Base-by-base conservation (phyloP, 1,140 invertebrate genomes). In the Acromyrmex echinatior region DNA sequence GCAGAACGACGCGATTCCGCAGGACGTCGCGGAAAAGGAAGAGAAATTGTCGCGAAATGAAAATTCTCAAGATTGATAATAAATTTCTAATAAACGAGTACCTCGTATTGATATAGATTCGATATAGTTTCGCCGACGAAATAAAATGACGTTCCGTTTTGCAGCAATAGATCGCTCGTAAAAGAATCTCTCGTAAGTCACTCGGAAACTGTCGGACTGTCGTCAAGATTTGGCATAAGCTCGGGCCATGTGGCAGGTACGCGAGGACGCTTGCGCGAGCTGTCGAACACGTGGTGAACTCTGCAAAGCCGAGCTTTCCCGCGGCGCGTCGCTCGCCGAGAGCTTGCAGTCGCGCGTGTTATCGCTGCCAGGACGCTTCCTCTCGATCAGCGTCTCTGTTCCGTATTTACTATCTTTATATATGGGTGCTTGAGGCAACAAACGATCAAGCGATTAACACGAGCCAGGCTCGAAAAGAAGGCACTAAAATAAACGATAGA, bases 311-410 rank as follows among this genome's bases (percentile, higher is more conserved):
- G 77, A 92, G 89, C 88, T 90, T 92, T 92, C 86, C 81, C 62
- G 85, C 79, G 82, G 77, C 18, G 66, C 39, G 58, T 74, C 66
- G 58, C 60, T 79, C 62, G 66, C 63, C 58, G 45, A 45, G 78
- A 92, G 88, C 88, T 93, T 91, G 86, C 92, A 93, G 93, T 94
- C 88, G 92, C 71, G 84, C 82, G 88, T 89, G 91, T 73, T 89
- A 92, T 87, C 89, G 84, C 90, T 86, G 39, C 78, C 35, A 74
- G 63, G 21, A 85, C 87, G 81, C 84, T 77, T 76, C 70, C 49
- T 7, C 60, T 49, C 56, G 25, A 53, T 58, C 39, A 12, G 28
- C 45, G 10, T 28, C 53, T 28, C 6, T 31, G 2, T 49, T 78
- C n/a, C 6, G 1, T 51, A 39, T 63, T 25, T 25, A 60, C 25